These are phyloP conservation scores for Heterodera carotae DNA, from an alignment of 1,140 invertebrate genomes.

Conservation along the genomic window DNA sequence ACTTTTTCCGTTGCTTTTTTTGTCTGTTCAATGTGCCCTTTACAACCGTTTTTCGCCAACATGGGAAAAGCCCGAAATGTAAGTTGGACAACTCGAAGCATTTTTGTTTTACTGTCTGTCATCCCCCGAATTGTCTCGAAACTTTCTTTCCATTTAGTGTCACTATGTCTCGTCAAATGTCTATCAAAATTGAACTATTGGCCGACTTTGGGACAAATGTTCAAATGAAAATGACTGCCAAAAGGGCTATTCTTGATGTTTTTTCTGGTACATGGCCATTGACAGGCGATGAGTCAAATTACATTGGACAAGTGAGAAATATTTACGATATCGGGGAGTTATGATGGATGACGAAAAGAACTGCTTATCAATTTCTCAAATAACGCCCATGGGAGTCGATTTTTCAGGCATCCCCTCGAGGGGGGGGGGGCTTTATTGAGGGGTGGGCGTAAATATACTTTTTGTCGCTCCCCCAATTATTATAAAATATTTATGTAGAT, in stretches of 20 bases:
- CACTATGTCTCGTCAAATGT: background rate
- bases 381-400: too few relatives aligned
- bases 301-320: slow-evolving; percentile 26
- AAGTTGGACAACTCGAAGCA: background rate
- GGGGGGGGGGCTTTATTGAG: too few relatives aligned
- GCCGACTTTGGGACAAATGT: slow-evolving; percentile 22
- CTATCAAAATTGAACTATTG: slow-evolving; percentile 26
- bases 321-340: background rate
- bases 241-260: slow-evolving; percentile 11
- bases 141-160: background rate
- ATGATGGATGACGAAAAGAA: too few relatives aligned
- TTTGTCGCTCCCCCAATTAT: too few relatives aligned
- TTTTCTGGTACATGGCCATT: slow-evolving; percentile 25
- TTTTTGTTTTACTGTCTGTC: too few relatives aligned
- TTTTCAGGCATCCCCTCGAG: too few relatives aligned
- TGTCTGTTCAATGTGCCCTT: slow-evolving; percentile 2
- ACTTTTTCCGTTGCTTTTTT: background rate
- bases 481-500: slow-evolving; percentile 16
- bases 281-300: slow-evolving; percentile 32
- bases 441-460: too few relatives aligned
- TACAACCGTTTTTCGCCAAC: slow-evolving; percentile 24
- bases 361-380: too few relatives aligned
- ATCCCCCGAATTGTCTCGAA: background rate
- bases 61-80: slow-evolving; percentile 23
- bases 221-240: slow-evolving; percentile 15